Evolutionary conservation across 1,140 invertebrate species (phyloP), one percentile per base, ranked within the genome.

Genomic region (Drosophila simulans): DNA sequence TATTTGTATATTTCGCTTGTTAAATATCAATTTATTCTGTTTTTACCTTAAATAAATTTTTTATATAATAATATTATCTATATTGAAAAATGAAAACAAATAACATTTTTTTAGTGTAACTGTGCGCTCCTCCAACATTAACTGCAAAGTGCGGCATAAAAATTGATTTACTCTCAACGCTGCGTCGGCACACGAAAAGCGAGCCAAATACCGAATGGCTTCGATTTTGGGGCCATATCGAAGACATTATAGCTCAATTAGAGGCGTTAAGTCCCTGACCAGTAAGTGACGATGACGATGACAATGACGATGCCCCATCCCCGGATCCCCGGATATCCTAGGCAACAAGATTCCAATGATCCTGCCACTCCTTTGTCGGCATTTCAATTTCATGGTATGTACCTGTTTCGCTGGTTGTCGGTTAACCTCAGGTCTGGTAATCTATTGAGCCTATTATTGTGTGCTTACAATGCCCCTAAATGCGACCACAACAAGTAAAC

Each of bases 71-170:
- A 25, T 8, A 25, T 3, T 2, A 13, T 7, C 12, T 3, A 48
- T 1, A 2, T 27, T 5, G 25, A 27, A 27, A 7, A 31, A 8
- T 2, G 1, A 31, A 8, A 8, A 8, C 1, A 31, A 7, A 31
- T 8, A 15, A 22, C 22, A 10, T 7, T 17, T 51, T 51, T 40
- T 2, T n/a, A 3, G 59, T 66, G 54, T 22, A 10, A 1, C 7
- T n/a, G 45, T 11, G 40, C 42, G 45, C 20, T 22, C 20, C 20
- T 69, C 42, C 34, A 60, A 77, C 37, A 69, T 89, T 89, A 80
- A 84, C 84, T 89, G 80, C 84, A 80, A 77, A 88, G 84, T 88
- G 83, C 80, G 62, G 68, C 83, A 88, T 88, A 89, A 88, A 88
- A 88, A 88, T 88, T 88, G 83, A 88, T 88, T 88, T 88, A 89